Conservation (phyloP, 2,888 invertebrate genomes). For the Hyles lineata region DNA sequence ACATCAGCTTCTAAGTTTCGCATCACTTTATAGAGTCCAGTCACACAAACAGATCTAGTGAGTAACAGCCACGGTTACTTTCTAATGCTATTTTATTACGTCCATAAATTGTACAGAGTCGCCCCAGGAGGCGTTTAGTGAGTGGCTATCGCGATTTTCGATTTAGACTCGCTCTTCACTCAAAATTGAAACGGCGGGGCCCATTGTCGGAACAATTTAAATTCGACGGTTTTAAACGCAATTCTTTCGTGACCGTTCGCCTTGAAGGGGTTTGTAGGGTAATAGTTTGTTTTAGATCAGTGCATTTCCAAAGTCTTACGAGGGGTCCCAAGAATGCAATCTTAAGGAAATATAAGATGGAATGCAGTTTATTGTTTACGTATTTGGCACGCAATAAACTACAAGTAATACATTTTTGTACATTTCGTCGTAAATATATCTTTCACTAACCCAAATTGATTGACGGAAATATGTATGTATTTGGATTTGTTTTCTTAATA, state of each 20-base stretch:
- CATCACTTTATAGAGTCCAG: slow-evolving; percentile 36
- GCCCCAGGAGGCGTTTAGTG: slow-evolving; percentile 76
- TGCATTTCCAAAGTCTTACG: neutral
- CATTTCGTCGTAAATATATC: no score
- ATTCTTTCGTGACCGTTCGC: slow-evolving; percentile 27
- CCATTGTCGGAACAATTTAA: slow-evolving; percentile 76
- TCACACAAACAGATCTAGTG: slow-evolving; percentile 43
- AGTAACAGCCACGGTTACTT: slow-evolving; percentile 55
- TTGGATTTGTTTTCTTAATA: no score
- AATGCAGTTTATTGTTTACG: no score
- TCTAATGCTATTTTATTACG: slow-evolving; percentile 77
- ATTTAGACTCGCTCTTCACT: slow-evolving; percentile 73
- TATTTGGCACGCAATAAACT: no score
- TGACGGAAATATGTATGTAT: no score
- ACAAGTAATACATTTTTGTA: no score
- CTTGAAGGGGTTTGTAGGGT: slow-evolving; percentile 24
- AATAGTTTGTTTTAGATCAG: slow-evolving; percentile 6
- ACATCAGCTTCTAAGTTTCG: neutral
- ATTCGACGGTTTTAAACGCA: slow-evolving; percentile 73
- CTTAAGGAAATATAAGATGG: no score
- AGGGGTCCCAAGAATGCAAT: no score
- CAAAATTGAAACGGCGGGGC: slow-evolving; percentile 78
- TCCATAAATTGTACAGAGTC: slow-evolving; percentile 78
- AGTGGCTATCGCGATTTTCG: slow-evolving; percentile 77
- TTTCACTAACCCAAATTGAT: no score